A percentile compares a stretch with the other conserved stretches of the same genome.
Evolutionary conservation across 2,888 invertebrate species (phyloP).

Genomic region (Pristionchus japonicus): DNA sequence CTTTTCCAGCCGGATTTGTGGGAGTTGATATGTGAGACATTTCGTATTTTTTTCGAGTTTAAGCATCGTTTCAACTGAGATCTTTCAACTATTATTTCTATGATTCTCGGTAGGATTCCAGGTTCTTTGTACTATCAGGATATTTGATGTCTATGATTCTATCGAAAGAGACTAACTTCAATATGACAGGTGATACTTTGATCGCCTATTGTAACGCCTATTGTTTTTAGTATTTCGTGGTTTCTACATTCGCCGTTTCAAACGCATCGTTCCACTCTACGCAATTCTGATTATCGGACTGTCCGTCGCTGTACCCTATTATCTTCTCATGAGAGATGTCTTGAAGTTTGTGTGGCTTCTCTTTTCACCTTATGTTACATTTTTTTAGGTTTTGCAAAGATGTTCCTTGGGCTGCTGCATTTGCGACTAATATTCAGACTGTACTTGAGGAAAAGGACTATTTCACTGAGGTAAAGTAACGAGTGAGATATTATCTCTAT

Average conservation of each 20-base stretch:
- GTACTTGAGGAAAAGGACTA: not conserved
- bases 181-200: not conserved
- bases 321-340: not conserved
- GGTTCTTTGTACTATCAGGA: not conserved
- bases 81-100: too few species aligned
- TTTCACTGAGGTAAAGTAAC: not conserved
- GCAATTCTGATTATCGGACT: not conserved
- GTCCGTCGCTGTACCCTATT: not conserved
- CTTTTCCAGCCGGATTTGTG: not conserved
- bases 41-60: too few species aligned
- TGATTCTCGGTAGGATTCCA: too few species aligned
- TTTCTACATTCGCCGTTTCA: slow-evolving; percentile 15
- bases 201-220: too few species aligned
- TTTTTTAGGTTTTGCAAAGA: not conserved
- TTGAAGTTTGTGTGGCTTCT: too few species aligned
- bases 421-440: not conserved
- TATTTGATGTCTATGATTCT: not conserved
- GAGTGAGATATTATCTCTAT: too few species aligned
- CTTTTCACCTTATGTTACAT: too few species aligned
- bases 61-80: too few species aligned
- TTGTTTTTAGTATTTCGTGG: not conserved
- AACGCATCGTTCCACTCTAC: slow-evolving; percentile 12
- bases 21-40: not conserved
- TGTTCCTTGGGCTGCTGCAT: not conserved
- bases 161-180: not conserved